Conservation (phyloP, 2,797 vertebrate genomes). For the Apodemus agrarius region DNA sequence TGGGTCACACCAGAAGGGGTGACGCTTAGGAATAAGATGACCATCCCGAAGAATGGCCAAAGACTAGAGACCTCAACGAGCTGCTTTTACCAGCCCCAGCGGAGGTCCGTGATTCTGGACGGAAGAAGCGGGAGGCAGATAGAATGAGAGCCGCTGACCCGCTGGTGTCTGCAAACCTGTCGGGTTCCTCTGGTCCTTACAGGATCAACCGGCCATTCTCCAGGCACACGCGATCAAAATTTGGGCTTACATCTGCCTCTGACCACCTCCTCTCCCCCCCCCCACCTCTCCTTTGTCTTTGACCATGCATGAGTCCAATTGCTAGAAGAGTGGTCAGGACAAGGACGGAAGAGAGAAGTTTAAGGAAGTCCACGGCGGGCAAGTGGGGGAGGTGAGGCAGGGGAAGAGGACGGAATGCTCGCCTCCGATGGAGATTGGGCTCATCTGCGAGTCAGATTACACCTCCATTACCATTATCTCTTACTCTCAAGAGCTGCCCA, state of each 20-base stretch:
- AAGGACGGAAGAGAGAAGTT: conserved; percentile 46
- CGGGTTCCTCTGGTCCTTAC: conserved; percentile 77
- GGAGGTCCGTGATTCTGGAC: conserved; percentile 98
- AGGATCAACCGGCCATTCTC: conserved; percentile 47
- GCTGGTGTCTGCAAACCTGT: conserved; percentile 20
- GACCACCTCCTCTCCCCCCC: background rate
- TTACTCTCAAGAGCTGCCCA: background rate
- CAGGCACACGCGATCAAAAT: conserved; percentile 13
- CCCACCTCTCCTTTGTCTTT: conserved; percentile 41
- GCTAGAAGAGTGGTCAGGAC: conserved; percentile 18
- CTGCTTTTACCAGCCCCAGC: conserved; percentile 99
- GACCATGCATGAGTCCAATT: conserved; percentile 46
- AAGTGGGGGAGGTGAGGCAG: conserved; percentile 22
- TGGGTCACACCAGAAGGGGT: conserved; percentile 90
- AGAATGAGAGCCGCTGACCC: conserved; percentile 88
- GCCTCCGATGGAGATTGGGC: background rate
- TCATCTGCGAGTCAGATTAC: background rate
- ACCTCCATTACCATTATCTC: background rate
- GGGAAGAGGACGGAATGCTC: background rate
- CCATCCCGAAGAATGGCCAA: conserved; percentile 98
- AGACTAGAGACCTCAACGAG: conserved; percentile 98
- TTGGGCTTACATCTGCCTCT: conserved; percentile 43
- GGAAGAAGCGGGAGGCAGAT: conserved; percentile 96
- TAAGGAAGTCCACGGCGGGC: conserved; percentile 4
- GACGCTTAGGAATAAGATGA: conserved; percentile 95